These are phyloP conservation scores for Erannis defoliaria DNA, from an alignment of 2,888 invertebrate genomes.

Conservation along the genomic window DNA sequence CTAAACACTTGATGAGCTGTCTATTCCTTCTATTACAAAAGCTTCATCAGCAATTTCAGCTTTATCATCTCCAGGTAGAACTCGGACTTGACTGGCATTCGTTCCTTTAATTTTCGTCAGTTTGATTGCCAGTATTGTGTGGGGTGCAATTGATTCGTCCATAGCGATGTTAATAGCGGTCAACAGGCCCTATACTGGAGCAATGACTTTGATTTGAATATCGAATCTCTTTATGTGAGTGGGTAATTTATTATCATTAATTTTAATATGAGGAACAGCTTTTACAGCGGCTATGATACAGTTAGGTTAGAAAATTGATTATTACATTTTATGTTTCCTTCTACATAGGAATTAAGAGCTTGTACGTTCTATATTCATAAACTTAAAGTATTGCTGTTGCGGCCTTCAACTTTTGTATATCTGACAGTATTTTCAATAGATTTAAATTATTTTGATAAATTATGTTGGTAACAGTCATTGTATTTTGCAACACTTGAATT, in stretches of 20 bases:
- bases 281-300: constrained; percentile 32
- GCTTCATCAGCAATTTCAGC: constrained; percentile 7
- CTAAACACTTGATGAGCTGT: constrained; percentile 40
- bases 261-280: constrained; percentile 31
- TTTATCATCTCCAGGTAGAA: constrained; percentile 7
- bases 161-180: constrained; percentile 46
- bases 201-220: constrained; percentile 40
- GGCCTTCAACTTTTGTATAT: not conserved
- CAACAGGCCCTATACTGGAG: constrained; percentile 43
- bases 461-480: constrained; percentile 35
- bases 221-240: constrained; percentile 38
- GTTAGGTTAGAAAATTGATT: constrained; percentile 26
- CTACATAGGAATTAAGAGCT: constrained; percentile 6
- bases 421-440: not conserved
- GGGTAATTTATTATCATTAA: constrained; percentile 40
- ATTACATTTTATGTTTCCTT: constrained; percentile 26
- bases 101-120: constrained; percentile 42
- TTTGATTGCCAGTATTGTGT: constrained; percentile 66
- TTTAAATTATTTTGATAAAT: not conserved
- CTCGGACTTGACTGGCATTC: constrained; percentile 7
- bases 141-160: constrained; percentile 48
- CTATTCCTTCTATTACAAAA: constrained; percentile 16
- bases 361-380: constrained; percentile 7
- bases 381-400: not conserved
- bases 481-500: constrained; percentile 46